Conservation (phyloP, 1,140 invertebrate species). For the Homarus americanus region DNA sequence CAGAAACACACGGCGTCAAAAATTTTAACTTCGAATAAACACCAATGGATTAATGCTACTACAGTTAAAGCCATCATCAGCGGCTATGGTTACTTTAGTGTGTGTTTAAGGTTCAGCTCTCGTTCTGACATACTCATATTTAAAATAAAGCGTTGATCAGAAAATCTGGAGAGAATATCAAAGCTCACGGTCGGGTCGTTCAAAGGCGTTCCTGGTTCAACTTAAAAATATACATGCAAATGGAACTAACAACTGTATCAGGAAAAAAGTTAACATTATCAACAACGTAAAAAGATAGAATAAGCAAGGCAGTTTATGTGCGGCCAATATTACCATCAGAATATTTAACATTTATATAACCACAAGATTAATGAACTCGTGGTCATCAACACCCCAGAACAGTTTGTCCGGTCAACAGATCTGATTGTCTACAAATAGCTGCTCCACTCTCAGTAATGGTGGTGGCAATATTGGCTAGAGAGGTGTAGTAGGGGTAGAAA, state of each 20-base stretch:
- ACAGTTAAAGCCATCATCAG: no score
- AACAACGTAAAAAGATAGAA: neutral
- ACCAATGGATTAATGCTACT: no score
- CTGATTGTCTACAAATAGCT: conserved; percentile 26
- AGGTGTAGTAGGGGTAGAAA: neutral
- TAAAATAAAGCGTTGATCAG: neutral
- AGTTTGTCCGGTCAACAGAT: neutral
- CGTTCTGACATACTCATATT: neutral
- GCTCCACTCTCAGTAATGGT: no score
- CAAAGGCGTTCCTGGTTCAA: neutral
- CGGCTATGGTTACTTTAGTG: no score
- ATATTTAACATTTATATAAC: neutral
- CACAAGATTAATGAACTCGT: neutral
- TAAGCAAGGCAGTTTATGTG: neutral
- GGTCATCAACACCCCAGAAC: neutral
- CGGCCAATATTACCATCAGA: neutral
- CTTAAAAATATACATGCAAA: conserved; percentile 2
- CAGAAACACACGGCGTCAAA: neutral
- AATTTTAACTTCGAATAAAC: no score
- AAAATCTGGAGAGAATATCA: neutral
- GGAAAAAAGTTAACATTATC: neutral
- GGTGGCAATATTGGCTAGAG: neutral
- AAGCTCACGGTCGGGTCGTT: neutral
- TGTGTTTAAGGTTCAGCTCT: neutral
- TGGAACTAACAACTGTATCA: neutral